These are phyloP conservation scores for Lepisosteus osseus DNA, from an alignment of 2,113 vertebrate genomes.

Conservation along the genomic window DNA sequence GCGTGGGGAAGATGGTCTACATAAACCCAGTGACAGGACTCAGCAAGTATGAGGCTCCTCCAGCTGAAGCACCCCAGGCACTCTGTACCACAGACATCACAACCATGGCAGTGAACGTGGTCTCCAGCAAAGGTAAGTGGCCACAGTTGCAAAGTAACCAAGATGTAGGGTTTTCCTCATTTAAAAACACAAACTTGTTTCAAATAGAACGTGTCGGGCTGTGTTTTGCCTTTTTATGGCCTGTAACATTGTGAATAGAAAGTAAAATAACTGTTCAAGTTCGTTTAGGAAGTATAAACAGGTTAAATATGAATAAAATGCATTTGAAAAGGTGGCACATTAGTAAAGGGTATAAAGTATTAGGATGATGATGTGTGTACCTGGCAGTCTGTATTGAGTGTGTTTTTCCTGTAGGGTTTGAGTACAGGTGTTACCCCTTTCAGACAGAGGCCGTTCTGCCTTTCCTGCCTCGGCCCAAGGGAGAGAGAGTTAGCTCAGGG, in stretches of 20 bases:
- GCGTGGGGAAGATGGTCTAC: conserved; percentile 74
- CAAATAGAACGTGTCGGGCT: too few relatives aligned
- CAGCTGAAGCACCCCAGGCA: conserved; percentile 53
- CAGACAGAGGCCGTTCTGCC: conserved; percentile 81
- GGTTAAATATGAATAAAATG: too few relatives aligned
- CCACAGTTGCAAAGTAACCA: neutral
- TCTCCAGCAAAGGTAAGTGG: conserved; percentile 78
- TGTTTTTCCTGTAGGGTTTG: conserved; percentile 71
- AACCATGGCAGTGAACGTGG: conserved; percentile 79
- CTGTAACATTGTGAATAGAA: too few relatives aligned
- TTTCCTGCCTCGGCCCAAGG: conserved; percentile 80
- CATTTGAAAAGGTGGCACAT: too few relatives aligned
- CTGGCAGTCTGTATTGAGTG: conserved; percentile 31
- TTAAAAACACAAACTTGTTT: too few relatives aligned
- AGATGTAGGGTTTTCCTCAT: too few relatives aligned
- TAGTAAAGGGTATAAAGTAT: too few relatives aligned
- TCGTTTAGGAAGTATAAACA: too few relatives aligned
- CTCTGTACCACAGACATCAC: conserved; percentile 79
- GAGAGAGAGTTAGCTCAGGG: conserved; percentile 71
- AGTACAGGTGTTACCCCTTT: conserved; percentile 90
- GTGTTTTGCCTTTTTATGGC: too few relatives aligned
- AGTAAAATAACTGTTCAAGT: too few relatives aligned
- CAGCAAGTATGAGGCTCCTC: conserved; percentile 75
- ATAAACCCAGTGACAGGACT: conserved; percentile 86
- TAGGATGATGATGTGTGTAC: neutral